These are phyloP conservation scores for Chlorodrepanis virens DNA, from an alignment of 2,113 vertebrate species.

Conservation along the genomic window DNA sequence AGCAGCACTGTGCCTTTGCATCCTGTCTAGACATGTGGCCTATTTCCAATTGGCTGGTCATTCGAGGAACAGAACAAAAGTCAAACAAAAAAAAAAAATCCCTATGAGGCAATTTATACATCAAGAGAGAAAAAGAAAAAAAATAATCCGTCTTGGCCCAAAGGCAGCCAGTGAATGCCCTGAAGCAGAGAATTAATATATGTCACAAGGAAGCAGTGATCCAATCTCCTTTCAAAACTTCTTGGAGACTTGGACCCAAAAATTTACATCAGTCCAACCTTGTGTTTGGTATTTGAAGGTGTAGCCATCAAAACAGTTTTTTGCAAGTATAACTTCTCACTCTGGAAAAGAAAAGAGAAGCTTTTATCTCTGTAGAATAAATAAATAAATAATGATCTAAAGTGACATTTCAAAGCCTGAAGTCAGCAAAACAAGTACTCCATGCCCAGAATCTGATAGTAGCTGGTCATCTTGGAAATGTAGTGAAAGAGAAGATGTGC, in stretches of 20 bases:
- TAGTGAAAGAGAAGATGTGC: not conserved
- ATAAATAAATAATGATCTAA: not conserved
- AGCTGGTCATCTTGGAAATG: not conserved
- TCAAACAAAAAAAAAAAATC: not conserved
- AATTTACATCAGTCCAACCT: not conserved
- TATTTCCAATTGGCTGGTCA: slow-evolving; percentile 4
- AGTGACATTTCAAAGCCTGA: not conserved
- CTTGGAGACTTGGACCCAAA: not conserved
- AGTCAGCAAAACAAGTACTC: not conserved
- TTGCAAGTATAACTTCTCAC: not conserved
- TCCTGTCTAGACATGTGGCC: not conserved
- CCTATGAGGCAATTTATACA: not conserved
- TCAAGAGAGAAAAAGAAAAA: not conserved
- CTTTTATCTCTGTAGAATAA: not conserved
- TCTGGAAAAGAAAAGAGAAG: not conserved
- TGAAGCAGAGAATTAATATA: not conserved
- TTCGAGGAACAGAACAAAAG: not conserved
- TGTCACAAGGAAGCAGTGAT: not conserved
- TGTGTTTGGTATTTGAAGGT: not conserved
- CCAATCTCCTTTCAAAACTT: not conserved
- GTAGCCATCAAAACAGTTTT: not conserved
- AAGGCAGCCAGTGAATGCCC: not conserved
- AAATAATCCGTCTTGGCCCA: not conserved
- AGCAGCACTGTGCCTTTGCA: not conserved
- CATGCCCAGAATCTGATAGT: not conserved